Evolutionary conservation across 2,113 vertebrate genomes (phyloP).

Genomic region (Cheilinus undulatus): DNA sequence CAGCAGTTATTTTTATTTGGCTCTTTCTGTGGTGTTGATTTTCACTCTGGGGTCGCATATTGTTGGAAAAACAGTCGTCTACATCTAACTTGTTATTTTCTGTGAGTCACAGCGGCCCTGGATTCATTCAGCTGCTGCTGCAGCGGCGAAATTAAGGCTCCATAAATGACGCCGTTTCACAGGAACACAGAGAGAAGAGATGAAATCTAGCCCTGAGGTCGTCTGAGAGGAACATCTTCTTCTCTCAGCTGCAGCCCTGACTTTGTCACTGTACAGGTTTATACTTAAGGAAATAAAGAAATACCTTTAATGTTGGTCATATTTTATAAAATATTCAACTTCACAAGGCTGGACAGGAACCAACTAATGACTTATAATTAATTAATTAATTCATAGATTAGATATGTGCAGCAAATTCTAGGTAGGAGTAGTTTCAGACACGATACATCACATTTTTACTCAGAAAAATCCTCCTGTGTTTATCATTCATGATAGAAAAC

Average conservation of each 20-base stretch:
- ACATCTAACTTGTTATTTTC: conserved; percentile 19
- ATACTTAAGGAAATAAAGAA: not conserved
- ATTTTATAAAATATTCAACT: conserved; percentile 17
- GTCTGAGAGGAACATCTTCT: conserved; percentile 25
- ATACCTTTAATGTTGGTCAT: not conserved
- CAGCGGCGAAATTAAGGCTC: conserved; percentile 43
- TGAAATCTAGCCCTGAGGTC: conserved; percentile 41
- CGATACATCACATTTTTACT: no score
- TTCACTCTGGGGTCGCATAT: conserved; percentile 23
- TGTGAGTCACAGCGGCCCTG: conserved; percentile 18
- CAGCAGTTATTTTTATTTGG: conserved; percentile 4
- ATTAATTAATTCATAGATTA: no score
- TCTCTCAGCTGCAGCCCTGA: not conserved
- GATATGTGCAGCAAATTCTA: no score
- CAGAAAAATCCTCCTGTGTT: not conserved
- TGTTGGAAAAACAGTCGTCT: conserved; percentile 4
- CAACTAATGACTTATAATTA: not conserved
- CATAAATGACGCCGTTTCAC: conserved; percentile 31
- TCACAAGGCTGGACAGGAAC: not conserved
- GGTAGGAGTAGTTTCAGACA: no score
- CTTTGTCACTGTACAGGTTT: conserved; percentile 10
- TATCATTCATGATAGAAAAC: conserved; percentile 10
- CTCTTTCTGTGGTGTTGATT: not conserved
- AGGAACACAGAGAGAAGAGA: conserved; percentile 35
- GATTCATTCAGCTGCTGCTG: conserved; percentile 42